Percentiles rank a stretch among this genome's conserved stretches.
phyloP scores from a whole-genome alignment of 2,113 vertebrate genomes.

The Gila orcuttii region DNA sequence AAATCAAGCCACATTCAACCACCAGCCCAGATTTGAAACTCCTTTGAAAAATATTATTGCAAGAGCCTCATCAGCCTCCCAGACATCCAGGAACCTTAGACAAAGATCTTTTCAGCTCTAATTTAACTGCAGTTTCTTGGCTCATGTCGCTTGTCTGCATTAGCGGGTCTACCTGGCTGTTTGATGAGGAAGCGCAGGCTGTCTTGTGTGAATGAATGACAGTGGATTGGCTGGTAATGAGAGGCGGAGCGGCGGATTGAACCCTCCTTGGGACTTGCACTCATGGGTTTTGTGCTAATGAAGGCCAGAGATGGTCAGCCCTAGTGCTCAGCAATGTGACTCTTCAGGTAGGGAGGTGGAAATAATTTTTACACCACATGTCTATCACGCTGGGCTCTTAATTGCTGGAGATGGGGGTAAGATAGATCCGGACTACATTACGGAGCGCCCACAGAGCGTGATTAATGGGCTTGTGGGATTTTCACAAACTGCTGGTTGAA shows the following conservation, averaged over 20 bases:
- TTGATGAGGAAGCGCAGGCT: neutral
- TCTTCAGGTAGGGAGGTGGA: slow-evolving; percentile 61
- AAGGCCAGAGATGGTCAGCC: slow-evolving; percentile 12
- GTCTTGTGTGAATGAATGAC: slow-evolving; percentile 6
- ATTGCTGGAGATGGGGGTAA: slow-evolving; percentile 71
- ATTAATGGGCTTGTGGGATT: slow-evolving; percentile 73
- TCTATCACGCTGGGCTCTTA: slow-evolving; percentile 73
- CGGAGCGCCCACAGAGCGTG: slow-evolving; percentile 67
- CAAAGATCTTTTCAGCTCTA: slow-evolving; percentile 23
- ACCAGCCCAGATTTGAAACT: neutral
- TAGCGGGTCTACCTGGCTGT: slow-evolving; percentile 5
- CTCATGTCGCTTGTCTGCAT: slow-evolving; percentile 5
- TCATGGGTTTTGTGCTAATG: slow-evolving; percentile 19
- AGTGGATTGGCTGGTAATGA: slow-evolving; percentile 25
- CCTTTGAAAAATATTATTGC: slow-evolving; percentile 30
- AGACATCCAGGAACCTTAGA: slow-evolving; percentile 27
- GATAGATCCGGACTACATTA: slow-evolving; percentile 70
- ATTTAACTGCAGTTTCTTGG: slow-evolving; percentile 27
- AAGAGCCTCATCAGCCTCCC: slow-evolving; percentile 17
- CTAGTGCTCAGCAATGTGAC: slow-evolving; percentile 22
- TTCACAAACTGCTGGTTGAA: slow-evolving; percentile 60
- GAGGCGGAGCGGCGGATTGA: neutral
- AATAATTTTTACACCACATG: slow-evolving; percentile 73
- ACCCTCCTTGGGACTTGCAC: slow-evolving; percentile 4
- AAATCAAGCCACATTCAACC: slow-evolving; percentile 32